Evolutionary conservation across 2,888 invertebrate genomes (phyloP).

Genomic region (Nysson spinosus): DNA sequence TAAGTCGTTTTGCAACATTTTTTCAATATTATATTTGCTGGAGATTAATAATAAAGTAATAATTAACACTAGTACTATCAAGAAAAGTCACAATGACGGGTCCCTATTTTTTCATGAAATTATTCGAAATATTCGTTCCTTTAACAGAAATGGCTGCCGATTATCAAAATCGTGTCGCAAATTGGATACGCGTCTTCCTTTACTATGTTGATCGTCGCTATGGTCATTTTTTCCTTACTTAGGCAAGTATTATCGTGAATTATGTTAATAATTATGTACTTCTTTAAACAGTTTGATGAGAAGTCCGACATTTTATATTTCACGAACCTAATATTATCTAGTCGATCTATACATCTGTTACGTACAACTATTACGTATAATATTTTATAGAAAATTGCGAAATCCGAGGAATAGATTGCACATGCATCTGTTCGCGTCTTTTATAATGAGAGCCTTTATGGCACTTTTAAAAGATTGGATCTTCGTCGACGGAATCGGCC

Average conservation of each 20-base stretch:
- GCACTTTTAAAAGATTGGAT: slow-evolving; percentile 80
- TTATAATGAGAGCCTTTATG: slow-evolving; percentile 81
- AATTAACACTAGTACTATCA: too few species aligned
- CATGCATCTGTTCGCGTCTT: slow-evolving; percentile 83
- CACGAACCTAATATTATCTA: not conserved
- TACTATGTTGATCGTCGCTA: slow-evolving; percentile 78
- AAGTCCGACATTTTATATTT: slow-evolving; percentile 11
- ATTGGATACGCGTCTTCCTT: slow-evolving; percentile 80
- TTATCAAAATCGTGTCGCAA: slow-evolving; percentile 79
- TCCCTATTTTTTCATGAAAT: too few species aligned
- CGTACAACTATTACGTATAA: not conserved
- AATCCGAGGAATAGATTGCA: slow-evolving; percentile 84
- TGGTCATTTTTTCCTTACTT: slow-evolving; percentile 79
- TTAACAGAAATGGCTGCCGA: slow-evolving; percentile 77
- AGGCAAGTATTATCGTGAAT: too few species aligned
- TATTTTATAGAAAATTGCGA: slow-evolving; percentile 79
- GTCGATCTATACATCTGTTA: not conserved
- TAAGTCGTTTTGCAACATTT: not conserved
- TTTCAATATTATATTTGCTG: not conserved
- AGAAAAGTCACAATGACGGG: too few species aligned
- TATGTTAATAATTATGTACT: too few species aligned
- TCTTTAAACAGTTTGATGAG: too few species aligned
- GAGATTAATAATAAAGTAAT: not conserved
- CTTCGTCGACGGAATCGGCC: slow-evolving; percentile 79
- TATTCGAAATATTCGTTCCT: too few species aligned